Base-by-base conservation (phyloP, 2,113 vertebrate genomes). In the Piliocolobus tephrosceles region DNA sequence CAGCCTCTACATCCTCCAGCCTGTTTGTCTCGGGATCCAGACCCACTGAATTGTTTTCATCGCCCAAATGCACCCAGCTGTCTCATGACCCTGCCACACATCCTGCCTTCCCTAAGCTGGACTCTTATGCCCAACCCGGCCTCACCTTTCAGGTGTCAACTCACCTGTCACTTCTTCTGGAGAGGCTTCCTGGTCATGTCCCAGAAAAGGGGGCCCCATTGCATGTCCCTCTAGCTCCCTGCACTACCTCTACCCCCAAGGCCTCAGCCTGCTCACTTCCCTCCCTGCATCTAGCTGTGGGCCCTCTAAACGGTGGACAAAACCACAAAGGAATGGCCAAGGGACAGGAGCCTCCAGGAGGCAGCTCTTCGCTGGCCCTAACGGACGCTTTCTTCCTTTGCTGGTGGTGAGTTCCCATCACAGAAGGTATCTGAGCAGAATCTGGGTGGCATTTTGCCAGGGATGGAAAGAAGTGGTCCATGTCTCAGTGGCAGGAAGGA, bases 251-350 rank as follows among this genome's bases (percentile, higher is more conserved):
- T 35, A 2, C 4, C 50, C 78, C 50, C 78, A n/a, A 32, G 13
- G 7, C 13, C 23, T 14, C 43, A 43, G 6, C 12, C 40, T 27
- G 20, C 5, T 81, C 10, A 57, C 52, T n/a, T n/a, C 32, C 61
- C 61, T 32, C 61, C 38, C 14, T 43, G 38, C 57, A 32, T 27
- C 57, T 4, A 6, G 23, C 81, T 43, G 8, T 32, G 25, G 38
- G 25, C 16, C 27, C 2, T 27, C 4, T 47, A 47, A 18, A 32
- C 4, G 0, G 9, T n/a, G 17, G 17, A 20, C 16, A 8, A 20
- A n/a, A n/a, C 68, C 68, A 32, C 27, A 40, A 40, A 40, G 3
- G 10, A 81, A 81, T 16, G n/a, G 43, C 22, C 52, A 57, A 23
- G 5, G 23, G 52, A 25, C 22, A 40, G 79, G 57, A 57, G n/a